Evolutionary conservation across 2,888 invertebrate genomes (phyloP), one percentile per base, ranked within the genome.

Genomic region (Tuta absoluta): DNA sequence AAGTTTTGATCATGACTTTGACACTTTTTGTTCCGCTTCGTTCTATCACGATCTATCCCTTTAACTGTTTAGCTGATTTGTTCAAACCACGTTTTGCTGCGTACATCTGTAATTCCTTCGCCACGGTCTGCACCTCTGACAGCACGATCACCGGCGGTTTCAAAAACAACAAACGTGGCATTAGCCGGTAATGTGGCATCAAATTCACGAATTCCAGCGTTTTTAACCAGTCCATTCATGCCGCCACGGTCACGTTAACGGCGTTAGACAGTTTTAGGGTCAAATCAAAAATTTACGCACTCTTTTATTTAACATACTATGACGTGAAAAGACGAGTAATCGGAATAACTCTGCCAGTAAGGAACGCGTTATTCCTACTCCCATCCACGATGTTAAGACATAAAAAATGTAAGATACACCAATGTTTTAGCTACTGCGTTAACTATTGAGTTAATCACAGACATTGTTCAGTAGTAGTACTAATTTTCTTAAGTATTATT

Each of bases 161-260:
- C 12, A 53, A 53, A 53, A 56, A 33, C n/a, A 53, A 53, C 56
- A 56, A 56, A 62, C 59, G 65, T 59, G 23, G 59, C 61, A 64
- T 69, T 67, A 66, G 66, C 24, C 57, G 62, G 69, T 69, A 69
- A 72, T 72, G 69, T 65, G 67, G 62, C 68, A 66, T 71, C 63
- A 72, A 71, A 67, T 69, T 70, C 68, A 66, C 64, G 63, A 70
- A 65, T 70, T 70, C 68, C 71, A 68, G 61, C 57, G 67, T 66
- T 69, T 68, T 14, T n/a, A 14, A 4, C 24, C 67, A 65, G 63
- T 72, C 64, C 73, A 72, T 72, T 77, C 72, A 73, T 71, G 68
- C 66, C 63, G 67, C 74, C 80, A 81, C 78, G 85, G 84, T 84
- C 85, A 84, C 83, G 84, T 85, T 84, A 19, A 21, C 38, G 21